These are phyloP conservation scores for Pseudorectes ferrugineus DNA, from an alignment of 2,113 vertebrate genomes.

Conservation along the genomic window DNA sequence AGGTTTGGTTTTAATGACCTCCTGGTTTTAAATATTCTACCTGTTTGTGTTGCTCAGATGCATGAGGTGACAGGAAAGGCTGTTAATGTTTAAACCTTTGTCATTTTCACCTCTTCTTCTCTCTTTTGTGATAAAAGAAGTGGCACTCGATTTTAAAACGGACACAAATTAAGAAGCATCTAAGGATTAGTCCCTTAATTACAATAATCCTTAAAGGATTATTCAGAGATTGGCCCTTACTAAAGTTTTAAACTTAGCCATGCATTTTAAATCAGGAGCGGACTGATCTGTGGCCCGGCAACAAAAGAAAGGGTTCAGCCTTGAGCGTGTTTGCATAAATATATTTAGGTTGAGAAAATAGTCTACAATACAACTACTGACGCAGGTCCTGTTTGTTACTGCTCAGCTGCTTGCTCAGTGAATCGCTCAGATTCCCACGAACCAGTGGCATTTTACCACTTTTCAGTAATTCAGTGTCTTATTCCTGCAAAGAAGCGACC, in stretches of 20 bases:
- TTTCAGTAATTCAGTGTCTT: not conserved
- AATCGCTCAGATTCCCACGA: not conserved
- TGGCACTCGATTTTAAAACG: constrained; percentile 49
- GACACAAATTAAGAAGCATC: constrained; percentile 49
- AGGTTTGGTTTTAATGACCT: not conserved
- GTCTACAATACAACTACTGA: not conserved
- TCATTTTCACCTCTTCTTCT: constrained; percentile 61
- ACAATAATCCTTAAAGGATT: constrained; percentile 67
- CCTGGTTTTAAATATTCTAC: constrained; percentile 14
- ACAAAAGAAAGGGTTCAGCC: constrained; percentile 11
- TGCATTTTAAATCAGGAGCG: constrained; percentile 56
- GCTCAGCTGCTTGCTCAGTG: not conserved
- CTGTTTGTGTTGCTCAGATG: not conserved
- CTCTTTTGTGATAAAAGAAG: constrained; percentile 66
- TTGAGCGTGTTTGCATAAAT: constrained; percentile 10
- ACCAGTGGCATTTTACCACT: not conserved
- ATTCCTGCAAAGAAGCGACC: not conserved
- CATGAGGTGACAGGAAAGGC: constrained; percentile 53
- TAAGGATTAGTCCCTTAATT: constrained; percentile 61
- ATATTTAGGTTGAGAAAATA: not conserved
- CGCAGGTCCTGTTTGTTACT: not conserved
- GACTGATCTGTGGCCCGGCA: not conserved
- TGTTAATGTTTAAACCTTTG: constrained; percentile 51
- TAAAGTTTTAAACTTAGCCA: constrained; percentile 61
- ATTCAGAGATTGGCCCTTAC: constrained; percentile 46